A percentile compares a stretch with the other conserved stretches of the same genome.
phyloP scores from a whole-genome alignment of 30 jellyfish, hydroid and myxozoan species.

The Hydra vulgaris region DNA sequence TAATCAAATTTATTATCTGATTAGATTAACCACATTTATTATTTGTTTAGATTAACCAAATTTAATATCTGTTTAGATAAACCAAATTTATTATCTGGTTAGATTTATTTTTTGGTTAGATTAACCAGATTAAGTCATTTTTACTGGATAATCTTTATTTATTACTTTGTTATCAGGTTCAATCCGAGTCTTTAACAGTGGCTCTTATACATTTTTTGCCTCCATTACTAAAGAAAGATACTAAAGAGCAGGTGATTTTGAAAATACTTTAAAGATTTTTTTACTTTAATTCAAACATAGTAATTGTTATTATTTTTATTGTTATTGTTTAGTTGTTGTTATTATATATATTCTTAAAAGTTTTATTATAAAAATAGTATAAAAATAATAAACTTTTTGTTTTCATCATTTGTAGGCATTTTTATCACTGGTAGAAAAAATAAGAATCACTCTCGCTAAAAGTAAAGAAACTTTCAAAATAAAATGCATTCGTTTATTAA shows the following conservation, averaged over 20 bases:
- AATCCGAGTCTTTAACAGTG: conserved; percentile 16
- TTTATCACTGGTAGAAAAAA: conserved; percentile 1
- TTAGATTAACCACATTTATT: not conserved
- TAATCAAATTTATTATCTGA: not conserved
- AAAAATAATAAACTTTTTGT: no score
- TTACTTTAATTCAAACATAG: no score
- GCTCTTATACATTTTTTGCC: conserved; percentile 19
- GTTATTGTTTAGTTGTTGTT: no score
- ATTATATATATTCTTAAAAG: no score
- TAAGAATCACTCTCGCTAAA: conserved; percentile 11
- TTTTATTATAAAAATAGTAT: not conserved
- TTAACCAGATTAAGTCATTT: not conserved
- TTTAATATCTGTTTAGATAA: no score
- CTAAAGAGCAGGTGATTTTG: conserved; percentile 29
- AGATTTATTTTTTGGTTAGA: not conserved
- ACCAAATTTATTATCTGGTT: no score
- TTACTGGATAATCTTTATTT: no score
- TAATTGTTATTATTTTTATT: no score
- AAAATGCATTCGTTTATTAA: conserved; percentile 15
- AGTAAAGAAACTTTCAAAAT: conserved; percentile 16
- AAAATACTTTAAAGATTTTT: no score
- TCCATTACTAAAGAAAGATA: conserved; percentile 23
- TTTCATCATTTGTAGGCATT: not conserved
- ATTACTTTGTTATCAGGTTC: conserved; percentile 5
- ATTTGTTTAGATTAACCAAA: not conserved